These are phyloP conservation scores for Ciconia stormi DNA, from an alignment of 2,113 vertebrate species.

Conservation along the genomic window DNA sequence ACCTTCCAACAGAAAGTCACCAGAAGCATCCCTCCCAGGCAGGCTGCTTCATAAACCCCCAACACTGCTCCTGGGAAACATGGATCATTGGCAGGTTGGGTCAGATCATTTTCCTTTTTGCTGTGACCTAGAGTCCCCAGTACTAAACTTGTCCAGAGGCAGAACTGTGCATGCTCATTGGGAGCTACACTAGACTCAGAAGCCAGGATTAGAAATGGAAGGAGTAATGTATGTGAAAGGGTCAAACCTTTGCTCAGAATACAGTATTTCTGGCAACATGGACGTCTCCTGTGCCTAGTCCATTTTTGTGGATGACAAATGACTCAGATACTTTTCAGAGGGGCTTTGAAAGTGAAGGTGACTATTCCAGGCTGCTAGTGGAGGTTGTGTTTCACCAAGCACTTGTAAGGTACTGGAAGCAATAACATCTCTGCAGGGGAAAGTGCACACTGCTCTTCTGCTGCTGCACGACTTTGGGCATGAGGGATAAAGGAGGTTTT, in stretches of 20 bases:
- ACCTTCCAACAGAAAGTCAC: background rate
- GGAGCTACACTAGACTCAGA: background rate
- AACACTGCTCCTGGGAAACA: background rate
- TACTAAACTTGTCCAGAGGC: background rate
- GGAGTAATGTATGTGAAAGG: background rate
- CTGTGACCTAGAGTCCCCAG: background rate
- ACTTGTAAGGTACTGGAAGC: background rate
- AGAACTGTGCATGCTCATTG: background rate
- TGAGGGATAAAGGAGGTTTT: background rate
- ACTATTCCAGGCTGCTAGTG: background rate
- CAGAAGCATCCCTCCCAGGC: background rate
- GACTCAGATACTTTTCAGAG: background rate
- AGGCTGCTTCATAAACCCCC: background rate
- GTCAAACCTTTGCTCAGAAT: background rate
- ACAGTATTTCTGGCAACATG: background rate
- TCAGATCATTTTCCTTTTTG: background rate
- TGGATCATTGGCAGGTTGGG: background rate
- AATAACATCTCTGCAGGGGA: background rate
- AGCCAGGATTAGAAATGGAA: background rate
- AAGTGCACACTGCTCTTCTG: background rate
- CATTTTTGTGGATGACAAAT: background rate
- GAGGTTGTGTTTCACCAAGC: background rate
- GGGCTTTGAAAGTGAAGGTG: background rate
- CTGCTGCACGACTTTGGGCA: background rate
- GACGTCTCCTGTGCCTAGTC: background rate